Evolutionary conservation across 2,113 vertebrate genomes (phyloP).

Genomic region (Oryzias celebensis): DNA sequence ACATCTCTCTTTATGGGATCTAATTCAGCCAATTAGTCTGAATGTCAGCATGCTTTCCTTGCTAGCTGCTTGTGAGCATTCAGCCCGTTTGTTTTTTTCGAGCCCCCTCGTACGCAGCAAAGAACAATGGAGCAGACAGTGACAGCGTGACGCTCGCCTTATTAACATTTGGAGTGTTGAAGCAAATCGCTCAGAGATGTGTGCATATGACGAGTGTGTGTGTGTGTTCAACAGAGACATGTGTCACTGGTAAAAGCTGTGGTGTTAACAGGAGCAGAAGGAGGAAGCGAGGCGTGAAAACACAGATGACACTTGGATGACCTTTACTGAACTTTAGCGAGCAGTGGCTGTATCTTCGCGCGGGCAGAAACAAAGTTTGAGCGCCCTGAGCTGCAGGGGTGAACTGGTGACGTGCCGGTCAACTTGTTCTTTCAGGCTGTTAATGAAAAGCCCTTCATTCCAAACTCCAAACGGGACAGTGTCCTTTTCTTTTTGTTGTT

Average conservation of each 20-base stretch:
- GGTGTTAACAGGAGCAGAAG: slow-evolving; percentile 51
- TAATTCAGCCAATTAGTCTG: too few species aligned
- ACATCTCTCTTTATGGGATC: too few species aligned
- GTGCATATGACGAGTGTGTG: slow-evolving; percentile 16
- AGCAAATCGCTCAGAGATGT: slow-evolving; percentile 19
- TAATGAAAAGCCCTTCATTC: slow-evolving; percentile 30
- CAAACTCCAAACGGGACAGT: slow-evolving; percentile 2
- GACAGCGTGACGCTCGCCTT: not conserved
- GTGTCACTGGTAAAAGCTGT: slow-evolving; percentile 54
- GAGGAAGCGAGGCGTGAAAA: slow-evolving; percentile 71
- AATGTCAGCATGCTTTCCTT: not conserved
- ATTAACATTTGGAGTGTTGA: not conserved
- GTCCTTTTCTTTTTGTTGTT: slow-evolving; percentile 6
- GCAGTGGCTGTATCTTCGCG: slow-evolving; percentile 47
- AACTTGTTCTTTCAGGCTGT: not conserved
- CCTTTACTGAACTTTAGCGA: slow-evolving; percentile 59
- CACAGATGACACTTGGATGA: slow-evolving; percentile 58
- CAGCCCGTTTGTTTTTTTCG: not conserved
- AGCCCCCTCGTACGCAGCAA: not conserved
- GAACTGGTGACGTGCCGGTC: slow-evolving; percentile 32
- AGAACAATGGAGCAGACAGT: not conserved
- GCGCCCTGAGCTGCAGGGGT: slow-evolving; percentile 14
- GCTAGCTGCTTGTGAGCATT: slow-evolving; percentile 5
- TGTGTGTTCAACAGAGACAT: slow-evolving; percentile 47
- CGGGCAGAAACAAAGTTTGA: slow-evolving; percentile 38